phyloP scores from a whole-genome alignment of 1,140 invertebrate species.

The Caenorhabditis briggsae region DNA sequence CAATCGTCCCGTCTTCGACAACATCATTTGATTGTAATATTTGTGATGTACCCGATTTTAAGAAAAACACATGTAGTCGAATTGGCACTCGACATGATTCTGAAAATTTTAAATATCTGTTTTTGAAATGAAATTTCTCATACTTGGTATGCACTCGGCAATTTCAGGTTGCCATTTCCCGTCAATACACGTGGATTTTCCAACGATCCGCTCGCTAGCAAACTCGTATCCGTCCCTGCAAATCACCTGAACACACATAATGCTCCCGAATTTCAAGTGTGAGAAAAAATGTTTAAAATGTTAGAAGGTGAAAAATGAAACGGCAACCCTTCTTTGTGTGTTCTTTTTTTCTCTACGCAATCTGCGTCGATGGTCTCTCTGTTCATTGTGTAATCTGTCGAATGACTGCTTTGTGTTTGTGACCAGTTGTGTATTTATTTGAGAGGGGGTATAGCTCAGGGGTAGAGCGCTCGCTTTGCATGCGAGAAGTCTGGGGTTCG shows the following conservation, averaged over 20 bases:
- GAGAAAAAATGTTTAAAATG: not conserved
- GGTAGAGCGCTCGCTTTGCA: constrained; percentile 75
- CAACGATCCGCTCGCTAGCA: constrained; percentile 85
- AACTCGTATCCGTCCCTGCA: constrained; percentile 79
- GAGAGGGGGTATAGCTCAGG: constrained; percentile 73
- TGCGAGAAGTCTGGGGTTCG: constrained; percentile 74
- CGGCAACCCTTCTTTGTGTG: too few relatives aligned
- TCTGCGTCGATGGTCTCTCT: too few relatives aligned
- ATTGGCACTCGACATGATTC: constrained; percentile 64
- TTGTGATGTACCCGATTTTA: constrained; percentile 65
- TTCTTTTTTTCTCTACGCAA: too few relatives aligned
- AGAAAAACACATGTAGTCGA: constrained; percentile 68
- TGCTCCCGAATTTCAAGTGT: not conserved
- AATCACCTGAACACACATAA: constrained; percentile 66
- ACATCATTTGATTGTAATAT: constrained; percentile 68
- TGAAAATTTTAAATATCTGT: constrained; percentile 12
- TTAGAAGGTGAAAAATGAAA: too few relatives aligned
- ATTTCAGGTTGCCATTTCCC: constrained; percentile 86
- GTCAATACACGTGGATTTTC: constrained; percentile 44
- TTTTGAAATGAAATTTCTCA: constrained; percentile 72
- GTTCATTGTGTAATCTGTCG: too few relatives aligned
- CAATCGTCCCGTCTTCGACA: constrained; percentile 57
- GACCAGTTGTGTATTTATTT: not conserved
- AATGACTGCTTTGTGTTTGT: too few relatives aligned
- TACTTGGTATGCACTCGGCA: constrained; percentile 85